phyloP scores from a whole-genome alignment of 2,113 vertebrate species.

The Sceloporus undulatus region DNA sequence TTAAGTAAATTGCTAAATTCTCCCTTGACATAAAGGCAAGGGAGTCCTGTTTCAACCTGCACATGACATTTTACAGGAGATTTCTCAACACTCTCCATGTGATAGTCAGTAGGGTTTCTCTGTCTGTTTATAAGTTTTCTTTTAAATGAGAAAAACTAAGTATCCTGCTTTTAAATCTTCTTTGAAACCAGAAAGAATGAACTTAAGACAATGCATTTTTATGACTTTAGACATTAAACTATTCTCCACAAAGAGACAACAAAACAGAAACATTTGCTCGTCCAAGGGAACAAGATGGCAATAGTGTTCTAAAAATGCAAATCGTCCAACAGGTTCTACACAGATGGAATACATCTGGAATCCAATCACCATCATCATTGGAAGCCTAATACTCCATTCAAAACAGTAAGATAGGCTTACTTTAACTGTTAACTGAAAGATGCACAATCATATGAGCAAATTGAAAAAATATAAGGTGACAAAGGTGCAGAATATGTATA shows the following conservation, averaged over 20 bases:
- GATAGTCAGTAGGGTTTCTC: too few relatives aligned
- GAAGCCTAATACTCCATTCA: neutral
- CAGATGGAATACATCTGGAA: conserved; percentile 21
- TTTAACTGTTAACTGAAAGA: neutral
- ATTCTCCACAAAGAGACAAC: neutral
- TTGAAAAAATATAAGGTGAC: neutral
- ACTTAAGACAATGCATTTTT: neutral
- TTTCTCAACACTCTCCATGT: neutral
- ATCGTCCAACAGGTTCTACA: conserved; percentile 31
- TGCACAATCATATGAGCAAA: neutral
- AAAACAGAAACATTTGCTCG: neutral
- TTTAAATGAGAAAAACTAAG: too few relatives aligned
- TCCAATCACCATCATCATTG: neutral
- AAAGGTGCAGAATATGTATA: neutral
- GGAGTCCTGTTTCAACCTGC: neutral
- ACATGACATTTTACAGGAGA: neutral
- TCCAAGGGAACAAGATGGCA: neutral
- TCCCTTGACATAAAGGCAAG: too few relatives aligned
- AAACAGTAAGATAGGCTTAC: neutral
- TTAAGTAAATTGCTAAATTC: neutral
- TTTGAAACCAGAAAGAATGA: neutral
- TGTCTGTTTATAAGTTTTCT: too few relatives aligned
- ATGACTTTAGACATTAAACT: neutral
- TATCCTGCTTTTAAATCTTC: neutral
- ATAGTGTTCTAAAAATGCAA: conserved; percentile 35